Base-by-base conservation (phyloP, 1,140 invertebrate species). In the Rhagoletis zephyria region DNA sequence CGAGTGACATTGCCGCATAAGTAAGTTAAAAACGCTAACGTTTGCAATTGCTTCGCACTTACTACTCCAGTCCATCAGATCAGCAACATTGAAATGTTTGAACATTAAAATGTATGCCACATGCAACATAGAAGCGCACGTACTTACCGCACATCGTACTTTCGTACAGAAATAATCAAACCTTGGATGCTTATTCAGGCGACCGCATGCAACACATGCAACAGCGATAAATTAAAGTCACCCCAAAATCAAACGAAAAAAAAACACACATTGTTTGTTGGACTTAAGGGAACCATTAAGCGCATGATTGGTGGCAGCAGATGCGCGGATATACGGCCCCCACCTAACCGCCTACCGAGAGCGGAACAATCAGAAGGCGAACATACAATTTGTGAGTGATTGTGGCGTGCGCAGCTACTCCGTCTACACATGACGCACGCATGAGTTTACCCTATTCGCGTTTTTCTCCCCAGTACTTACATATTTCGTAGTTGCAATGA, bases 281-380 rank as follows among this genome's bases (percentile, higher is more conserved):
- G 74, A 81, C 74, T 81, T 81, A 81, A 81, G 74, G 74, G 74
- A 81, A 81, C 74, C 74, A 81, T 81, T 81, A 81, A 81, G 74
- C 74, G 45, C 48, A 81, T 81, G 74, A 81, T 81, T 81, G 74
- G 74, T 81, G 74, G 74, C 48, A 56, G 74, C 74, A 81, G 74
- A 81, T 81, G 74, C 74, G 74, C 48, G 3, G 45, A n/a, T 81
- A 81, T 14, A 56, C 30, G 45, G 51, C 16, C 45, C 48, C 51
- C 74, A 63, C 7, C 61, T 16, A 63, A 7, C 67, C 42, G 40
- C 67, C 19, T 67, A 67, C 19, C 65, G 65, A 1, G 4, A 81
- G 48, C 16, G 14, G 42, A 77, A 64, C 64, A 67, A 67, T 42
- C 64, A 67, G 19, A 67, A 42, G 4, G 64, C 63, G 14, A n/a